phyloP scores from a whole-genome alignment of 1,140 invertebrate species.

The Lasioglossum albipes region DNA sequence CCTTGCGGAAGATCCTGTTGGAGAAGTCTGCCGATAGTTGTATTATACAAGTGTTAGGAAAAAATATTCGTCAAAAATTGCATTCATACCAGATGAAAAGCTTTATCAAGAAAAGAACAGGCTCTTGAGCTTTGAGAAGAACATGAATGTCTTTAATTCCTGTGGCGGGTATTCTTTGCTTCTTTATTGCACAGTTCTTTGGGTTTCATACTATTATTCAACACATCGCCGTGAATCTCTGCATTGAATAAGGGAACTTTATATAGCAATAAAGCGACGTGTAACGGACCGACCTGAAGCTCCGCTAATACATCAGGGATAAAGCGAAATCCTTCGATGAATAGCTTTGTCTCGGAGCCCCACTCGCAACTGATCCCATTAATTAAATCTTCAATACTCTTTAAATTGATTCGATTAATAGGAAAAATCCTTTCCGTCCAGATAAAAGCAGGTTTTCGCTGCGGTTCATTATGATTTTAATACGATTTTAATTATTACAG shows the following conservation, averaged over 20 bases:
- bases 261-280: conserved; percentile 20
- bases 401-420: conserved; percentile 37
- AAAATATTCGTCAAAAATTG: neutral
- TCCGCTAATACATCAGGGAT: conserved; percentile 25
- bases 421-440: conserved; percentile 7
- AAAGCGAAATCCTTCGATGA: conserved; percentile 39
- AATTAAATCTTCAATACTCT: conserved; percentile 56
- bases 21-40: neutral
- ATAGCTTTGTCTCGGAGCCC: conserved; percentile 48
- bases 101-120: neutral
- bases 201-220: neutral
- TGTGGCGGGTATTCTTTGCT: neutral
- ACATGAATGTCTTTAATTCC: neutral
- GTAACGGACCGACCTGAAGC: neutral
- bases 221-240: conserved; percentile 2
- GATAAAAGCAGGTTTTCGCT: neutral
- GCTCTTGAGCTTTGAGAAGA: neutral
- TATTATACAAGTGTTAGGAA: neutral
- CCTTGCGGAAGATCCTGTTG: neutral
- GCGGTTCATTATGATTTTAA: conserved; percentile 17
- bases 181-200: neutral
- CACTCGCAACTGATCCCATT: conserved; percentile 45
- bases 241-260: conserved; percentile 23
- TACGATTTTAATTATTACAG: conserved; percentile 31
- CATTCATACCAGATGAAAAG: neutral